Base-by-base conservation (phyloP, 2,113 vertebrate species). In the Corvus moneduloides region DNA sequence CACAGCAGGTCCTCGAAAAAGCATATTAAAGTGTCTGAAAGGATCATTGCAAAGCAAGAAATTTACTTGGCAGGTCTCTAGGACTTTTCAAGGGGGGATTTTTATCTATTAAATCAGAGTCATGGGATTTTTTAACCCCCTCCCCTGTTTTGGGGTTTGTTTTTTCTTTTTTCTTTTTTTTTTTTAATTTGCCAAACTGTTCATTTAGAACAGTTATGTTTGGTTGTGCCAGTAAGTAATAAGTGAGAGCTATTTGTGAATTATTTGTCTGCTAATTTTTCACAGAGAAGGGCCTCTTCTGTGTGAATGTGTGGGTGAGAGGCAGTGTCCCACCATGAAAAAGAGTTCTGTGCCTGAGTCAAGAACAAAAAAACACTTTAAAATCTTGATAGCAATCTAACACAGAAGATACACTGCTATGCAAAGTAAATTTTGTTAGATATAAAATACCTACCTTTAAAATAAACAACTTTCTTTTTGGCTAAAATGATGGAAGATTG, bases 21-120 rank as follows among this genome's bases (percentile, higher is more conserved):
- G 22, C 37, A 49, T 82, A 92, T 86, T 75, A 67, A 96, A 84
- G 59, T 71, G 59, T 84, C 94, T 80, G 87, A 68, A 93, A 92
- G n/a, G 49, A 93, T 89, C 89, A 93, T 33, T 94, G 69, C 85
- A 79, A 94, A 94, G 68, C 59, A 75, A 85, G 77, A 95, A 75
- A 96, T 97, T 97, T 96, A 93, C 94, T 95, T 97, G 96, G 89
- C 88, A 97, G 80, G 83, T 89, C 59, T 95, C 85, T 88, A 44
- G 90, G 92, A 89, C 78, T 97, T 95, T 96, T 95, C 13, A 51
- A 92, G 75, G 91, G 92, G 49, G 46, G 33, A 84, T 94, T 96
- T 84, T 8, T 33, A 80, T 96, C 96, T 92, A 79, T 30, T 85
- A 92, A 97, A 97, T 95, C 59, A 93, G 78, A 54, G 80, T 72